A percentile compares a stretch with the other conserved stretches of the same genome.
Conservation (phyloP, 1,140 invertebrate genomes). For the Chironomus striatipennis region DNA sequence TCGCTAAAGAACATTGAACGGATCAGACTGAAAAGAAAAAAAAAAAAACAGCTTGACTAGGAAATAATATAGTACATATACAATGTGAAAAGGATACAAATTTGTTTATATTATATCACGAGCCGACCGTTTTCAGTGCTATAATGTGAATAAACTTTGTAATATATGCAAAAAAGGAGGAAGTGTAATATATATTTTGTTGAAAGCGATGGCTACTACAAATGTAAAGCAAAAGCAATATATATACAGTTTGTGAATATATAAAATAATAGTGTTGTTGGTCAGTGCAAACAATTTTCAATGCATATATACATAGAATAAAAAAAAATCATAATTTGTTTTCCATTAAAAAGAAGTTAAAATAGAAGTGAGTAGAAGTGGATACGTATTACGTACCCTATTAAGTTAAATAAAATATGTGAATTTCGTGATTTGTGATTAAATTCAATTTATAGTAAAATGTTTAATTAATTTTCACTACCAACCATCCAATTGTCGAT, state of each 20-base stretch:
- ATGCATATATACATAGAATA: not conserved
- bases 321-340: too few species aligned
- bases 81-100: not conserved
- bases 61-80: not conserved
- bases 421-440: too few species aligned
- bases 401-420: too few species aligned
- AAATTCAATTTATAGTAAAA: not conserved
- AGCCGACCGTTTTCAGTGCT: slow-evolving; percentile 3
- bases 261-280: not conserved
- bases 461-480: slow-evolving; percentile 6
- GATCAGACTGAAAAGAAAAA: not conserved
- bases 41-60: not conserved
- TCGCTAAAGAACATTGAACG: slow-evolving; percentile 18
- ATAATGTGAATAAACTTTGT: slow-evolving; percentile 14
- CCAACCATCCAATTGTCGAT: not conserved
- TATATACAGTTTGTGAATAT: not conserved
- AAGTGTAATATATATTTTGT: not conserved
- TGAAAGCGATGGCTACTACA: not conserved
- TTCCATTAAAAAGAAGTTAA: too few species aligned
- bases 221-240: not conserved
- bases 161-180: slow-evolving; percentile 8
- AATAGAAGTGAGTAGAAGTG: too few species aligned
- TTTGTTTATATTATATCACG: not conserved
- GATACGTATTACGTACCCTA: too few species aligned
- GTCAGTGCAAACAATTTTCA: not conserved